Conservation (phyloP, 1,140 invertebrate genomes). For the Papilio glaucus region DNA sequence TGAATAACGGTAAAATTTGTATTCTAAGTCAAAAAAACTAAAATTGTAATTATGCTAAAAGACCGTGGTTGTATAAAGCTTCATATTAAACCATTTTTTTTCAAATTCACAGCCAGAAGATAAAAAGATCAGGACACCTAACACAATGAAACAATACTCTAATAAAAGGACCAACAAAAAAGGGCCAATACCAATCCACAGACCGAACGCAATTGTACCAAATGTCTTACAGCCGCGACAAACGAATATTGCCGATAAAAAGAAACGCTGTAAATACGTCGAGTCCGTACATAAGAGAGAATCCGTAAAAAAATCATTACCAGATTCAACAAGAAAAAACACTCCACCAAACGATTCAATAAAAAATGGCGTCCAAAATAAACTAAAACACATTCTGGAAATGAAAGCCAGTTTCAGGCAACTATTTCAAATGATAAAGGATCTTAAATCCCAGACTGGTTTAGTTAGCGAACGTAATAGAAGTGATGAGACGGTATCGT, state of each 20-base stretch:
- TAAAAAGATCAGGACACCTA: constrained; percentile 46
- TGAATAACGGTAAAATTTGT: no score
- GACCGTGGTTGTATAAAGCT: no score
- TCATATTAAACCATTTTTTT: no score
- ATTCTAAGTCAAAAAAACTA: no score
- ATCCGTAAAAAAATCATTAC: constrained; percentile 47
- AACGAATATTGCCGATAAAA: constrained; percentile 44
- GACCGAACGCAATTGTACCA: constrained; percentile 53
- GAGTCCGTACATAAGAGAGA: constrained; percentile 27
- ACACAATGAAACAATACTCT: constrained; percentile 45
- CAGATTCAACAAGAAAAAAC: constrained; percentile 56
- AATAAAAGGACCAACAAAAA: constrained; percentile 54
- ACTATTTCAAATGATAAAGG: constrained; percentile 53
- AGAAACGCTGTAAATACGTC: constrained; percentile 45
- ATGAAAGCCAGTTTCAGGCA: constrained; percentile 54
- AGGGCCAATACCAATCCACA: constrained; percentile 48
- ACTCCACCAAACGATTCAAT: constrained; percentile 42
- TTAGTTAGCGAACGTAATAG: constrained; percentile 27
- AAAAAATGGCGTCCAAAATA: constrained; percentile 38
- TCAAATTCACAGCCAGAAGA: constrained; percentile 25
- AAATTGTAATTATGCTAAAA: no score
- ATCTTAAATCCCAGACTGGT: constrained; percentile 44
- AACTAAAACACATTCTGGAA: constrained; percentile 48
- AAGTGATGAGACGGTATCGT: constrained; percentile 7
- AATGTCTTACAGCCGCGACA: constrained; percentile 52